These are phyloP conservation scores for Crepidodera aurea DNA, from an alignment of 2,888 invertebrate species.

Conservation along the genomic window DNA sequence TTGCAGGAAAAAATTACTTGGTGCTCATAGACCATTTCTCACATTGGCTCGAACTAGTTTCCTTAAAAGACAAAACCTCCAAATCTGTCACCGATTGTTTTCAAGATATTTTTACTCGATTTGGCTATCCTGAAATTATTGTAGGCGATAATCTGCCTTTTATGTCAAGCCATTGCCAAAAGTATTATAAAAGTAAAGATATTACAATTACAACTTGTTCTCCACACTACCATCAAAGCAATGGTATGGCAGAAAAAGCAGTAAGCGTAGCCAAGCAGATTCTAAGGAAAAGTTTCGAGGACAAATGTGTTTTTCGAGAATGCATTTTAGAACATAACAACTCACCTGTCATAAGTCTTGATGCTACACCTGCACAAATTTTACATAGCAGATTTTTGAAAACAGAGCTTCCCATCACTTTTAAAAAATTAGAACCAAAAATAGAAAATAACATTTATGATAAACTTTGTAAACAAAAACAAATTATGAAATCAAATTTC, in stretches of 20 bases:
- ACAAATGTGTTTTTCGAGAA: constrained; percentile 16
- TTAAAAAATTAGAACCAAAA: constrained; percentile 18
- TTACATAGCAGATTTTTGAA: constrained; percentile 19
- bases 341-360: constrained; percentile 4
- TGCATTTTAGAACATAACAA: constrained; percentile 13
- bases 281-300: constrained; percentile 12
- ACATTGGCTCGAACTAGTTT: constrained; percentile 18
- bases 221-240: constrained; percentile 36
- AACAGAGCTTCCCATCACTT: constrained; percentile 13
- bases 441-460: constrained; percentile 17
- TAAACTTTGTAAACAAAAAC: constrained; percentile 13
- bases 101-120: constrained; percentile 17
- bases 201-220: constrained; percentile 35
- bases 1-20: constrained; percentile 18
- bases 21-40: constrained; percentile 12
- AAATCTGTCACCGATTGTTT: constrained; percentile 4
- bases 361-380: constrained; percentile 4
- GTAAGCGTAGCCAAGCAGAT: constrained; percentile 34
- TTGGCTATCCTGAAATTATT: constrained; percentile 46
- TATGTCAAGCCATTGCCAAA: constrained; percentile 36
- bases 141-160: constrained; percentile 44
- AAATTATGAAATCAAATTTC: background rate
- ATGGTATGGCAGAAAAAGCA: constrained; percentile 42
- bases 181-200: constrained; percentile 39
- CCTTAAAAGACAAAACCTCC: constrained; percentile 15